Conservation (phyloP, 2,888 invertebrate species). For the Dysmachus trigonus region DNA sequence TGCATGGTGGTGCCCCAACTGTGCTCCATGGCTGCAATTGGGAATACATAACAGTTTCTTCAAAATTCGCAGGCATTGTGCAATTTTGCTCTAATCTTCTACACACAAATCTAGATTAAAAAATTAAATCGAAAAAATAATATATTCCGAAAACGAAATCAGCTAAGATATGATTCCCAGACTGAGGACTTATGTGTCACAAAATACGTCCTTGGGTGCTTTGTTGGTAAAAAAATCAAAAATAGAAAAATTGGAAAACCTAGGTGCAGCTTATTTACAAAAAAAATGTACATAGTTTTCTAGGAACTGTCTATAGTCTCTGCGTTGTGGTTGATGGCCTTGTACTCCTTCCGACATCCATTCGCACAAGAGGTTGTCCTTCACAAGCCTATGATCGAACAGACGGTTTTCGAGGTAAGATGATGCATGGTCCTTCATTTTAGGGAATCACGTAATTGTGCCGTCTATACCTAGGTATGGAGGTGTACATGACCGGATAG, state of each 20-base stretch:
- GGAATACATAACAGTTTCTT: slow-evolving; percentile 60
- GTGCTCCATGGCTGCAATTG: slow-evolving; percentile 84
- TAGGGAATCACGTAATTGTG: neutral
- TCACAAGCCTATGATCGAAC: slow-evolving; percentile 63
- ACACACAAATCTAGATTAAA: neutral
- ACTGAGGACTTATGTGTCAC: neutral
- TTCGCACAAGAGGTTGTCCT: slow-evolving; percentile 61
- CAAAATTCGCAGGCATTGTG: slow-evolving; percentile 53
- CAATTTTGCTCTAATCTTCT: neutral
- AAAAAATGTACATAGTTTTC: slow-evolving; percentile 61
- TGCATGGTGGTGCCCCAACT: slow-evolving; percentile 69
- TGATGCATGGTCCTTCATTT: slow-evolving; percentile 57
- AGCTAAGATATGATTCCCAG: neutral
- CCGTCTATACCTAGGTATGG: neutral
- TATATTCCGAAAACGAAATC: neutral
- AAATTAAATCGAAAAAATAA: neutral
- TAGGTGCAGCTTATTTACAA: neutral
- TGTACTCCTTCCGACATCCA: slow-evolving; percentile 59
- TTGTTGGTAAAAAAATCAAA: neutral
- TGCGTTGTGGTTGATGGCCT: slow-evolving; percentile 58
- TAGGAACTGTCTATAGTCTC: slow-evolving; percentile 63
- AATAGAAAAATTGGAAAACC: neutral
- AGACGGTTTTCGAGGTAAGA: slow-evolving; percentile 62
- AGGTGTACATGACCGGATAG: slow-evolving; percentile 9
- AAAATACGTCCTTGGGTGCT: neutral